A percentile compares a stretch with the other conserved stretches of the same genome.
phyloP scores from a whole-genome alignment of 2,888 invertebrate species.

The Troides helena region DNA sequence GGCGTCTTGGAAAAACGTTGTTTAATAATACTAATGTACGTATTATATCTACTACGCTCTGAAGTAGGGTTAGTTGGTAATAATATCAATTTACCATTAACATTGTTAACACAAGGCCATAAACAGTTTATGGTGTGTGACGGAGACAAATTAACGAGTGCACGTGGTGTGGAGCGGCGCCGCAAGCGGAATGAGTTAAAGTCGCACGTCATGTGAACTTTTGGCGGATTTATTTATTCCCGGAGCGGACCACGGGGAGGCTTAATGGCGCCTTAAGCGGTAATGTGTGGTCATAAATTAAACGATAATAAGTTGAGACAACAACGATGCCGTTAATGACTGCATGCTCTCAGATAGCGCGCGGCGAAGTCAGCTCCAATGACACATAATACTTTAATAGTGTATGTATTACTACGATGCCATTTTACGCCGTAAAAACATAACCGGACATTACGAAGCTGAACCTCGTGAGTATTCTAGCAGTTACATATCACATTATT shows the following conservation, averaged over 20 bases:
- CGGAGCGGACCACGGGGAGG: slow-evolving; percentile 47
- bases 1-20: not conserved
- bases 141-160: slow-evolving; percentile 64
- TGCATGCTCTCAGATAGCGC: slow-evolving; percentile 36
- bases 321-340: slow-evolving; percentile 66
- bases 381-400: slow-evolving; percentile 26
- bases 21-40: not conserved
- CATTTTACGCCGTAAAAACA: not conserved
- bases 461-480: not conserved
- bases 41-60: not conserved
- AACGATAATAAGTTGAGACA: slow-evolving; percentile 78
- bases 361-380: slow-evolving; percentile 24
- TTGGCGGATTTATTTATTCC: slow-evolving; percentile 61
- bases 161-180: slow-evolving; percentile 50
- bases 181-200: slow-evolving; percentile 40
- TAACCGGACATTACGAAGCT: not conserved
- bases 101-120: slow-evolving; percentile 59
- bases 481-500: not conserved
- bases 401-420: not conserved
- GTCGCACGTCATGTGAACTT: slow-evolving; percentile 64
- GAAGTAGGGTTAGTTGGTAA: slow-evolving; percentile 29
- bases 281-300: slow-evolving; percentile 78
- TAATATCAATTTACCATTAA: slow-evolving; percentile 36
- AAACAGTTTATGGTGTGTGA: slow-evolving; percentile 67
- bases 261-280: slow-evolving; percentile 75